These are phyloP conservation scores for Xerus inauris DNA, from an alignment of 2,113 vertebrate species.

Conservation along the genomic window DNA sequence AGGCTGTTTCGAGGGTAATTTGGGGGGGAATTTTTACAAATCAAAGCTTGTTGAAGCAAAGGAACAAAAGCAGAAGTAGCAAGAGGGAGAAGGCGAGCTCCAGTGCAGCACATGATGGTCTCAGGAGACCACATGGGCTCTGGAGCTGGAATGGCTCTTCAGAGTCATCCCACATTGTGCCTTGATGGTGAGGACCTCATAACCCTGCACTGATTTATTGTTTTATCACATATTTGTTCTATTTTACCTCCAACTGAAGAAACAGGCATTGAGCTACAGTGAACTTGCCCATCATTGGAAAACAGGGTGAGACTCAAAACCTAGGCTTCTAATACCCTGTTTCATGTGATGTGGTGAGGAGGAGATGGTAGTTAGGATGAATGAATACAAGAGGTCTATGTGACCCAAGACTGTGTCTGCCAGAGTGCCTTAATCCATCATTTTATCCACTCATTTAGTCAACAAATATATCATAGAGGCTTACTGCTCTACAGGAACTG, in stretches of 20 bases:
- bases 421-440: not conserved
- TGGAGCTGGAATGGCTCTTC: not conserved
- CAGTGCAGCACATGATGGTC: accelerated
- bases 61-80: not conserved
- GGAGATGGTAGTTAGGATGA: not conserved
- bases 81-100: not conserved
- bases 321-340: not conserved
- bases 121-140: not conserved
- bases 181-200: not conserved
- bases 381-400: not conserved
- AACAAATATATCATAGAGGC: not conserved
- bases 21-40: not conserved
- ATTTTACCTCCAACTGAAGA: constrained; percentile 5
- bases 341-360: not conserved
- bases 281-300: not conserved
- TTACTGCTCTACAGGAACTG: not conserved
- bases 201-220: not conserved
- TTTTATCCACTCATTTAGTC: not conserved
- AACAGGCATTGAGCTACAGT: not conserved
- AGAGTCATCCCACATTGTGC: not conserved
- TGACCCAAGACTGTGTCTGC: not conserved
- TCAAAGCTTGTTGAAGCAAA: not conserved
- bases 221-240: not conserved
- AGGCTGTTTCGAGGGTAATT: not conserved
- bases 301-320: not conserved